Percentiles rank a stretch among this genome's conserved stretches.
These are phyloP conservation scores for Thereva nobilitata DNA, from an alignment of 2,888 invertebrate species.

Conservation along the genomic window DNA sequence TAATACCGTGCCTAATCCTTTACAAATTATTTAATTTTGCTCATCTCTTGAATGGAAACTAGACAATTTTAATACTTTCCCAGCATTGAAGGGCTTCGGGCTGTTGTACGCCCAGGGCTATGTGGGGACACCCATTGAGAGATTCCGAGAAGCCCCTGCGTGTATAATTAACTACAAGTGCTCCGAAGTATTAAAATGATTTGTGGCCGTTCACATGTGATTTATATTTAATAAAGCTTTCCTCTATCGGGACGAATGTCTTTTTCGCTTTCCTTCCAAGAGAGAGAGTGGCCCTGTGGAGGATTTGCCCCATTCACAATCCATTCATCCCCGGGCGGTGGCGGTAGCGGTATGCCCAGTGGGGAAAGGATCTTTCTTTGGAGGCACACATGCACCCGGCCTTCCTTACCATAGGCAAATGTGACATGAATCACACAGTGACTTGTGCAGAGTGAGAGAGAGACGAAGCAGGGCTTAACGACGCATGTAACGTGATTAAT, in stretches of 20 bases:
- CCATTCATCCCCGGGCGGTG: no score
- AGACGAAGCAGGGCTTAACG: conserved; percentile 23
- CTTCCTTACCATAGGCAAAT: neutral
- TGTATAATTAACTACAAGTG: conserved; percentile 30
- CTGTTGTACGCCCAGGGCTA: neutral
- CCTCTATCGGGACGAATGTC: conserved; percentile 1
- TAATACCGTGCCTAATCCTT: conserved; percentile 22
- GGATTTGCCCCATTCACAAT: conserved; percentile 1
- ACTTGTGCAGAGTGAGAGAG: neutral
- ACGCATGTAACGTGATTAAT: conserved; percentile 28
- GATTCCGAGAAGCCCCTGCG: neutral
- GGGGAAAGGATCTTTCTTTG: neutral
- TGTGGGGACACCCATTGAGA: neutral
- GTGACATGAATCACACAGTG: neutral
- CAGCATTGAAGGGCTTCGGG: neutral
- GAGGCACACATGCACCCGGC: neutral
- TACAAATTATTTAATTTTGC: conserved; percentile 27
- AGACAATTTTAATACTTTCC: conserved; percentile 2
- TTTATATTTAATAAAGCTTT: conserved; percentile 28
- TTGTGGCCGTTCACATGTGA: conserved; percentile 31
- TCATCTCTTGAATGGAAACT: neutral
- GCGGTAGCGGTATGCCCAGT: neutral
- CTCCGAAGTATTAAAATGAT: conserved; percentile 35
- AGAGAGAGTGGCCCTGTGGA: neutral
- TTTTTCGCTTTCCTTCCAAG: neutral